Evolutionary conservation across 2,113 vertebrate genomes (phyloP), one percentile per base, ranked within the genome.

Genomic region (Aspiorhynchus laticeps): DNA sequence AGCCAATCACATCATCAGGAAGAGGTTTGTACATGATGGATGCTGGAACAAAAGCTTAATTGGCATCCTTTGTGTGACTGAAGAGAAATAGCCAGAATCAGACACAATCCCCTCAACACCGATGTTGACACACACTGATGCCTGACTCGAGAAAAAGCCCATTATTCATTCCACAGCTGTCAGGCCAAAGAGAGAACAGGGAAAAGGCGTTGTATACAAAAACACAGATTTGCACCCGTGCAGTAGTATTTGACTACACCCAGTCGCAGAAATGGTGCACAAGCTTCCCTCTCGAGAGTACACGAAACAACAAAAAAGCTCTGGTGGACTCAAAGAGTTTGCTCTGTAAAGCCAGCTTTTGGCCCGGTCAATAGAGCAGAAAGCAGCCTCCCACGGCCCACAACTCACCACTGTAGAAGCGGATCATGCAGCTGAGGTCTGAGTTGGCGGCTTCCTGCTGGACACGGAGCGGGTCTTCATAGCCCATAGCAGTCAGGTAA

Each of bases 351-450:
- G 76, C 26, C 48, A 53, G 28, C 8, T 63, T 76, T 21, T 26
- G 51, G 63, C 24, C 31, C 3, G 9, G 73, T 59, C 31, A 80
- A 61, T n/a, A 38, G 41, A 36, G 56, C 31, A 46, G 69, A 15
- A 65, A 26, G 33, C 38, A 9, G 26, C 19, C 5, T 56, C 53
- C 53, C 53, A 56, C 3, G 56, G 36, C 33, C 12, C 63, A 69
- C 74, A 81, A 95, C 97, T 98, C 97, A 98, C 98, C 97, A 74
- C 95, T 96, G 93, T 97, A 98, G 93, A 98, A 98, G 81, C 97
- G 96, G 83, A 99, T 97, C 97, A 99, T 97, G 91, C 98, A 99
- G 95, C 97, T 96, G 84, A 99, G 97, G 92, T 99, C 98, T 26
- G 97, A 96, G 91, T 98, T 96, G 84, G 97, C 95, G 1, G 97